These are phyloP conservation scores for Orchesellides sinensis DNA, from an alignment of 2,888 invertebrate genomes.

Conservation along the genomic window DNA sequence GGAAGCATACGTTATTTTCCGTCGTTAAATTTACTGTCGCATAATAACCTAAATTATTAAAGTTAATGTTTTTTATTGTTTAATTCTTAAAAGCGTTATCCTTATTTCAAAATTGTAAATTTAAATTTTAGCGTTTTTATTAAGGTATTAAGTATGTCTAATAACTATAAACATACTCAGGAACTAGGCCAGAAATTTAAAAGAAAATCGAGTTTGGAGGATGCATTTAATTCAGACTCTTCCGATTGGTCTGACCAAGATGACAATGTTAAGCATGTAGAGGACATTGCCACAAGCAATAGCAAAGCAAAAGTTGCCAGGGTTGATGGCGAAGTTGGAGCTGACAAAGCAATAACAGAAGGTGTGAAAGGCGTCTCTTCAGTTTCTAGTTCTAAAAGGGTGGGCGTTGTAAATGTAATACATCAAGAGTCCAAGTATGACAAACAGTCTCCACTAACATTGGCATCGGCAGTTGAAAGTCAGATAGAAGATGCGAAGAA, in stretches of 20 bases:
- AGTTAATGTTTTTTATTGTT: neutral
- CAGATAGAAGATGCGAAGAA: neutral
- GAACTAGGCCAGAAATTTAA: neutral
- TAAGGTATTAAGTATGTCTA: neutral
- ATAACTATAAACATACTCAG: neutral
- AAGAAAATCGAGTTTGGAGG: constrained; percentile 15
- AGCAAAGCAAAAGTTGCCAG: neutral
- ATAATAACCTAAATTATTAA: too few relatives aligned
- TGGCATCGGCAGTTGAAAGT: neutral
- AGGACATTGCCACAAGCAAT: neutral
- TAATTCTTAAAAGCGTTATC: neutral
- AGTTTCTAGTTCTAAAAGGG: neutral
- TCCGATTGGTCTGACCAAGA: constrained; percentile 28
- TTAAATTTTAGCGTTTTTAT: neutral
- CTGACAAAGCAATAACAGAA: neutral
- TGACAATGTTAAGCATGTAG: neutral
- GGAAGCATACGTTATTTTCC: too few relatives aligned
- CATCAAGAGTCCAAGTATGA: neutral
- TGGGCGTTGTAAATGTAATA: neutral
- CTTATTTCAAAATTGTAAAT: neutral
- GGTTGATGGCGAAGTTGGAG: neutral
- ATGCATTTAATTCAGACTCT: constrained; percentile 46
- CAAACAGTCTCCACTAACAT: neutral
- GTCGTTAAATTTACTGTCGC: too few relatives aligned
- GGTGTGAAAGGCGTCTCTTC: neutral